These are phyloP conservation scores for Sterna hirundo DNA, from an alignment of 2,113 vertebrate species.

Conservation along the genomic window DNA sequence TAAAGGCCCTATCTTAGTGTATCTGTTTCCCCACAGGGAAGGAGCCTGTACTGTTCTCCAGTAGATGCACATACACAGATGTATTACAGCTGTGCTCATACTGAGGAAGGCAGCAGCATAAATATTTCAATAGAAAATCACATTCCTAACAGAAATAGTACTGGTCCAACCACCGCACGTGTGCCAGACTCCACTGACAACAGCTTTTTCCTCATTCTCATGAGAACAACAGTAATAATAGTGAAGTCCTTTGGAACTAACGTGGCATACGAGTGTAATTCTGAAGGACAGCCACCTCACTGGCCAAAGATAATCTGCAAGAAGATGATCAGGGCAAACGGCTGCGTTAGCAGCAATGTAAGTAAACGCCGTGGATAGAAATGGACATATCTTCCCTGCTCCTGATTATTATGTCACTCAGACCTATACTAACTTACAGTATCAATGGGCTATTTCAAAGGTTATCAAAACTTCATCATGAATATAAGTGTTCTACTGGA, in stretches of 20 bases:
- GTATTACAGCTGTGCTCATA: background rate
- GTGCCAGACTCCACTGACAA: background rate
- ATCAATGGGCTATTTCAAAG: background rate
- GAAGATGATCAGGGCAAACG: background rate
- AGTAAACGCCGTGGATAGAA: background rate
- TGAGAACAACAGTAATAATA: background rate
- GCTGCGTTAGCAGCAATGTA: background rate
- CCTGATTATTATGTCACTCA: background rate
- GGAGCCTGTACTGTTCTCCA: background rate
- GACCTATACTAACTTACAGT: background rate
- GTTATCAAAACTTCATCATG: background rate
- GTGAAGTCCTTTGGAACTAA: slow-evolving; percentile 19
- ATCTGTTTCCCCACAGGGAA: background rate
- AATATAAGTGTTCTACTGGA: background rate
- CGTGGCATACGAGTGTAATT: background rate
- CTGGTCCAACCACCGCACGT: background rate
- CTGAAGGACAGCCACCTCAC: slow-evolving; percentile 15
- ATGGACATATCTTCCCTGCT: background rate
- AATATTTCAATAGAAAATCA: slow-evolving; percentile 4
- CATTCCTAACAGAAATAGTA: background rate
- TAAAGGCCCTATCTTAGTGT: background rate
- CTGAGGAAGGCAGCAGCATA: background rate
- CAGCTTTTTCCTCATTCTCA: background rate
- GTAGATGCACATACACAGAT: background rate
- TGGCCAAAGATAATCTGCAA: background rate